Base-by-base conservation (phyloP, 2,113 vertebrate species). In the Micronisus gabar region DNA sequence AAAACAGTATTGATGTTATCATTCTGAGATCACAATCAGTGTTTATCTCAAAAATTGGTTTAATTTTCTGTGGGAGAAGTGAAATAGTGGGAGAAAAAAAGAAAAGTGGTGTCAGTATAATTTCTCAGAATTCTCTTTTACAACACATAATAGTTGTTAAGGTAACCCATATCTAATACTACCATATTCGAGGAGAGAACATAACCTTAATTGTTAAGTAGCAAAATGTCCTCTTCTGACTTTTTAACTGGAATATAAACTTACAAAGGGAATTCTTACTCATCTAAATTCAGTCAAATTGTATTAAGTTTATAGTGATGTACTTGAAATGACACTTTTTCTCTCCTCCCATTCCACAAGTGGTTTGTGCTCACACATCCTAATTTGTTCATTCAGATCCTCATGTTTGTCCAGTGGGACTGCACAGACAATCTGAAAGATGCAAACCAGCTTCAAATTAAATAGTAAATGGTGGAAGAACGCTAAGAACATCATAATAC, bases 71-170 rank as follows among this genome's bases (percentile, higher is more conserved):
- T 91, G 20, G 8, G 34, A 74, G 43, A 52, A 89, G 11, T 53
- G 30, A 9, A 83, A 59, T 53, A 52, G 22, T 61, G 71, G 26
- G 13, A 38, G 32, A 16, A 59, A 68, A 74, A 45, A 38, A 38
- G 2, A 52, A 47, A 27, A 68, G 2, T 40, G 2, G 8, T 25
- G 8, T 43, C 22, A 52, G 0, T 83, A 19, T 50, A 0, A 0
- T 79, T 94, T 79, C 20, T 89, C 61, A 81, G 38, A 84, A 78
- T 58, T 81, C 16, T 80, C 20, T 89, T 86, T 78, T 71, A 27
- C 7, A 84, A 17, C 11, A 40, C 6, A 2, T 34, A 50, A 36
- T 15, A 61, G 26, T 56, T 76, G 10, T 52, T 52, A 74, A 87
- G 59, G 29, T 74, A 72, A 79, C 34, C 18, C 4, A 2, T 71